These are phyloP conservation scores for Protomyctophum bolini DNA, from an alignment of 2,113 vertebrate species.

Conservation along the genomic window DNA sequence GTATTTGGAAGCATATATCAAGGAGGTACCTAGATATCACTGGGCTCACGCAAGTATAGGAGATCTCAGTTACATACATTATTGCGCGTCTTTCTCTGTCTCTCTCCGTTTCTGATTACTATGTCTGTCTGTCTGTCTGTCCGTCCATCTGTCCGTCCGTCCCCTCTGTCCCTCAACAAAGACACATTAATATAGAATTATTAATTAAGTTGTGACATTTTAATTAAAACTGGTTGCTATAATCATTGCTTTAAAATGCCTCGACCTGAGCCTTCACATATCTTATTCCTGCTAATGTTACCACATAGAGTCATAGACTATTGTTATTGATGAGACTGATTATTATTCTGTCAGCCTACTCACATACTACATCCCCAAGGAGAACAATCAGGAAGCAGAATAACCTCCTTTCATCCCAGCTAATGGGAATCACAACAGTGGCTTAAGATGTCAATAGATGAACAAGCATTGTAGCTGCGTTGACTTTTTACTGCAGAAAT, in stretches of 20 bases:
- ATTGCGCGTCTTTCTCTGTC: constrained; percentile 54
- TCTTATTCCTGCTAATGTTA: constrained; percentile 22
- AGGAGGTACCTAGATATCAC: no score
- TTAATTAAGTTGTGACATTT: constrained; percentile 65
- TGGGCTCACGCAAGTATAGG: no score
- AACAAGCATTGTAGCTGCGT: no score
- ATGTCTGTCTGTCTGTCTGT: no score
- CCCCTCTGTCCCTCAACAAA: constrained; percentile 65
- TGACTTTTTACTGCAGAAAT: no score
- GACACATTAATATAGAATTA: constrained; percentile 55
- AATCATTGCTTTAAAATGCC: constrained; percentile 32
- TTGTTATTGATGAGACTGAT: constrained; percentile 44
- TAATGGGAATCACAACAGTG: constrained; percentile 2
- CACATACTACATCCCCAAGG: not conserved
- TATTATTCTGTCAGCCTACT: constrained; percentile 34
- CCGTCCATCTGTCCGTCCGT: no score
- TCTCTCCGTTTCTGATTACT: no score
- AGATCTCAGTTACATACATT: constrained; percentile 52
- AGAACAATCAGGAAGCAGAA: no score
- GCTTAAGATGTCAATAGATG: no score
- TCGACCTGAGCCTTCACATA: not conserved
- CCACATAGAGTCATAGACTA: constrained; percentile 12
- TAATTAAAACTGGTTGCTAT: constrained; percentile 45
- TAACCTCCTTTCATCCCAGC: no score
- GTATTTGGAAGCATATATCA: no score